A percentile compares a stretch with the other conserved stretches of the same genome.
Conservation (phyloP, 1,140 invertebrate genomes). For the Pseudobourletiella spinata region DNA sequence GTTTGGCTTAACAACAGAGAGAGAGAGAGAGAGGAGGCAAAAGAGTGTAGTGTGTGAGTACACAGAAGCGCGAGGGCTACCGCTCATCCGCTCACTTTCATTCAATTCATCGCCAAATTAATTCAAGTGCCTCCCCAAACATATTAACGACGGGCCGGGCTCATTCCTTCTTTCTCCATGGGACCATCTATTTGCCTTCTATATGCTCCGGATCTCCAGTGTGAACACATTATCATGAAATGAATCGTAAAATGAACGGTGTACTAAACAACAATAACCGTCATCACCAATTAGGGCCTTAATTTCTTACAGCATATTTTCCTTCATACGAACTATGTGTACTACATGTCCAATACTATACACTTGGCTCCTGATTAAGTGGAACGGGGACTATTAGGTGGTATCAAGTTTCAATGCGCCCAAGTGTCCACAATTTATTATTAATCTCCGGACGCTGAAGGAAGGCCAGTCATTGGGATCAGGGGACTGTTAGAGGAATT, state of each 20-base stretch:
- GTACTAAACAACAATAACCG: background rate
- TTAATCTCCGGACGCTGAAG: too few relatives aligned
- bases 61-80: background rate
- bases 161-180: background rate
- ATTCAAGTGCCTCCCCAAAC: slow-evolving; percentile 4
- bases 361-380: background rate
- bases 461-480: too few relatives aligned
- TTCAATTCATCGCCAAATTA: slow-evolving; percentile 7
- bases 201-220: background rate
- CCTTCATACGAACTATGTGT: background rate
- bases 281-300: background rate
- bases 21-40: too few relatives aligned
- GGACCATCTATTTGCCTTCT: background rate
- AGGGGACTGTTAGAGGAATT: too few relatives aligned
- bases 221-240: background rate
- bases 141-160: too few relatives aligned
- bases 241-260: background rate
- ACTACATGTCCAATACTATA: background rate
- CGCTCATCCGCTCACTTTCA: background rate
- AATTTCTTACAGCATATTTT: background rate
- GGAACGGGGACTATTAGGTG: too few relatives aligned
- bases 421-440: too few relatives aligned
- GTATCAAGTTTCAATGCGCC: too few relatives aligned
- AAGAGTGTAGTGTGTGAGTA: too few relatives aligned
- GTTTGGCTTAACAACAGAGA: too few relatives aligned